A percentile compares a stretch with the other conserved stretches of the same genome.
These are phyloP conservation scores for Rhyacichthys aspro DNA, from an alignment of 2,797 vertebrate genomes.

Conservation along the genomic window DNA sequence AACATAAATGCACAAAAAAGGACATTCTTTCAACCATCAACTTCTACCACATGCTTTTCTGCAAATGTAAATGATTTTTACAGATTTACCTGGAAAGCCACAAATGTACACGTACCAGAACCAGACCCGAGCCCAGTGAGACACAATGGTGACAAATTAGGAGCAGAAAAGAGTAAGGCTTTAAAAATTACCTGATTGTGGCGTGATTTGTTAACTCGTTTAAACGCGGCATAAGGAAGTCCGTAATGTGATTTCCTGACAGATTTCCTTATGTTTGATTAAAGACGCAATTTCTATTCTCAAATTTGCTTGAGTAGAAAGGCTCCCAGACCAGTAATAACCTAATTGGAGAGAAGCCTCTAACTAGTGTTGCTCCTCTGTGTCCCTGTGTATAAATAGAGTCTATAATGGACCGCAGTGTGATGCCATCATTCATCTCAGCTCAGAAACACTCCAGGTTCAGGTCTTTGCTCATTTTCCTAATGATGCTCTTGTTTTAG, in stretches of 20 bases:
- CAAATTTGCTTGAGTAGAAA: constrained; percentile 73
- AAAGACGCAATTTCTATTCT: constrained; percentile 68
- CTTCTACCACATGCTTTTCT: too few species aligned
- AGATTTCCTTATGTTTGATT: constrained; percentile 67
- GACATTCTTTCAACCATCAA: too few species aligned
- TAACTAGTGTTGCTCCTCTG: constrained; percentile 81
- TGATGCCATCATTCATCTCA: constrained; percentile 86
- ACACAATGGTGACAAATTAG: constrained; percentile 4
- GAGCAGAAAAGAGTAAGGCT: not conserved
- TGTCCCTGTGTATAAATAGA: constrained; percentile 85
- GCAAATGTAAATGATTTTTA: too few species aligned
- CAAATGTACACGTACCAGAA: not conserved
- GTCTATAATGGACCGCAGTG: constrained; percentile 82
- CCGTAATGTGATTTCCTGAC: constrained; percentile 32
- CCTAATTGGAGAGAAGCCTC: constrained; percentile 83
- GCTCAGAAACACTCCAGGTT: constrained; percentile 83
- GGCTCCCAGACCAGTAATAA: constrained; percentile 81
- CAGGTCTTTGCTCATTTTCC: constrained; percentile 86
- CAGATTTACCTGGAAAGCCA: too few species aligned
- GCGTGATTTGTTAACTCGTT: constrained; percentile 13
- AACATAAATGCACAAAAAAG: too few species aligned
- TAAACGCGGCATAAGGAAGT: constrained; percentile 5
- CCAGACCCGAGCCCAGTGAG: not conserved
- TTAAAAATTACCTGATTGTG: constrained; percentile 11
- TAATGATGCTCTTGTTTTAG: constrained; percentile 87